phyloP scores from a whole-genome alignment of 2,113 vertebrate species.

The Dascyllus trimaculatus region DNA sequence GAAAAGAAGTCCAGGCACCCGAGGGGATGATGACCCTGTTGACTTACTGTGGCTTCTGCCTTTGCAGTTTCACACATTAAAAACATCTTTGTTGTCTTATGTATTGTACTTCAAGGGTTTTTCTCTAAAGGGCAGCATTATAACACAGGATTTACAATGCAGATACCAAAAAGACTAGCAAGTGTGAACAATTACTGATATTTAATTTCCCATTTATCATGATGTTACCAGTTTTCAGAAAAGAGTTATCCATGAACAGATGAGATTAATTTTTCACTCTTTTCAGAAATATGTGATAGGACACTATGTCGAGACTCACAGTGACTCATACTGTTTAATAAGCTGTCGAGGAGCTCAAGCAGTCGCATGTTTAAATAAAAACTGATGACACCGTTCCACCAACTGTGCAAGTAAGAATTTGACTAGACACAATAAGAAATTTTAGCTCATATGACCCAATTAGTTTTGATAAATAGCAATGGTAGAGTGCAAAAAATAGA shows the following conservation, averaged over 20 bases:
- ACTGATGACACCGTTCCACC: not conserved
- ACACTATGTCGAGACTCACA: conserved; percentile 10
- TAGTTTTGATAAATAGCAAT: conserved; percentile 43
- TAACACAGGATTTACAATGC: not conserved
- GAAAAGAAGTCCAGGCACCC: conserved; percentile 62
- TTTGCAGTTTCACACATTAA: conserved; percentile 68
- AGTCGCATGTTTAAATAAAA: conserved; percentile 16
- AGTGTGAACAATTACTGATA: conserved; percentile 14
- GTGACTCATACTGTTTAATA: conserved; percentile 48
- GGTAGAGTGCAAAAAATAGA: not conserved
- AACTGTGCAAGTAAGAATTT: conserved; percentile 7
- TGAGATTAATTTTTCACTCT: not conserved
- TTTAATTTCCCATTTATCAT: not conserved
- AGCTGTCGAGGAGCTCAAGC: conserved; percentile 28
- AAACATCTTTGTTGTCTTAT: conserved; percentile 34
- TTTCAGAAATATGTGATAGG: not conserved
- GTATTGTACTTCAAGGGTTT: conserved; percentile 36
- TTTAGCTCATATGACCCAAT: conserved; percentile 15
- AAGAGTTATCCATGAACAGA: not conserved
- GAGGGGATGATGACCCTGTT: conserved; percentile 45
- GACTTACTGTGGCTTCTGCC: conserved; percentile 59
- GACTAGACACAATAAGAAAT: conserved; percentile 1
- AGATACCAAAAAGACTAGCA: not conserved
- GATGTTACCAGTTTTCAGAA: not conserved
- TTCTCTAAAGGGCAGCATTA: conserved; percentile 21